Conservation (phyloP, 2,888 invertebrate genomes). For the Clusia tigrina region DNA sequence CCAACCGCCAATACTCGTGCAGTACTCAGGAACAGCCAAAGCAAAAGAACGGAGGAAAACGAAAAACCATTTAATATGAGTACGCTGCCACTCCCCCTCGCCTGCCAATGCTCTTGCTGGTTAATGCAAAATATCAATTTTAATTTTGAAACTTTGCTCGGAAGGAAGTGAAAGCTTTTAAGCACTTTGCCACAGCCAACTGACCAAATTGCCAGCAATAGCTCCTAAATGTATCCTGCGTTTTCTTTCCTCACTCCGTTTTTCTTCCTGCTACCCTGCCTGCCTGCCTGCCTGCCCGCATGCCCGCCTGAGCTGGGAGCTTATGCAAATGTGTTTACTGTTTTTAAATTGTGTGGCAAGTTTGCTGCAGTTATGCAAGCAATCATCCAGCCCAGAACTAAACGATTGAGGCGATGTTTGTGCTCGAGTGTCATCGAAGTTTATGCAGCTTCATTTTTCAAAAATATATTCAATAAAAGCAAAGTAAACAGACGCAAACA, state of each 20-base stretch:
- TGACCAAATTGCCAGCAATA: neutral
- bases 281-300: neutral
- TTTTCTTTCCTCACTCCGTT: no score
- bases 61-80: no score
- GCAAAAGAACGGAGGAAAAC: no score
- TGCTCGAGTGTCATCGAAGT: no score
- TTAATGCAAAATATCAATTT: conserved; percentile 29
- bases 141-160: conserved; percentile 6
- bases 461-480: no score
- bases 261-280: no score
- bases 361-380: neutral
- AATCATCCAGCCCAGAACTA: no score
- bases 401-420: no score
- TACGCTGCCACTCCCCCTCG: no score
- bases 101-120: neutral
- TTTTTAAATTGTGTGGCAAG: neutral
- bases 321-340: conserved; percentile 8
- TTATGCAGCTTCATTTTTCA: no score
- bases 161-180: neutral
- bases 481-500: no score
- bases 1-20: conserved; percentile 25
- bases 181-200: neutral
- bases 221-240: neutral
- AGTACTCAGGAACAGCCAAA: no score
- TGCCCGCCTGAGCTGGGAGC: neutral